Conservation (phyloP, 2,113 vertebrate species). For the human region GRCh38 chr4:10621001-10621500, state of each 20-base stretch:
- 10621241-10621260: background rate
- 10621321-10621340: background rate
- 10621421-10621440: background rate
- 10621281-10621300: background rate
- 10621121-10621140: too few species aligned
- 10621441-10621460: background rate
- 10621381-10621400: background rate
- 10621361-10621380: background rate
- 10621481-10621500: background rate
- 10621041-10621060: too few species aligned
- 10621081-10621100: too few species aligned
- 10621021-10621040: too few species aligned
- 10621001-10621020: too few species aligned
- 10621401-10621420: background rate
- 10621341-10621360: background rate
- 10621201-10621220: background rate
- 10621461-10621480: background rate
- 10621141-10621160: accelerated
- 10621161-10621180: too few species aligned
- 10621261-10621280: background rate
- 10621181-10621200: background rate
- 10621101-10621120: too few species aligned
- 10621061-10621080: too few species aligned
- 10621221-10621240: background rate
- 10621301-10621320: background rate